A percentile compares a stretch with the other conserved stretches of the same genome.
Conservation (phyloP, 2,888 invertebrate genomes). For the Rhimphoctona megacephalus region DNA sequence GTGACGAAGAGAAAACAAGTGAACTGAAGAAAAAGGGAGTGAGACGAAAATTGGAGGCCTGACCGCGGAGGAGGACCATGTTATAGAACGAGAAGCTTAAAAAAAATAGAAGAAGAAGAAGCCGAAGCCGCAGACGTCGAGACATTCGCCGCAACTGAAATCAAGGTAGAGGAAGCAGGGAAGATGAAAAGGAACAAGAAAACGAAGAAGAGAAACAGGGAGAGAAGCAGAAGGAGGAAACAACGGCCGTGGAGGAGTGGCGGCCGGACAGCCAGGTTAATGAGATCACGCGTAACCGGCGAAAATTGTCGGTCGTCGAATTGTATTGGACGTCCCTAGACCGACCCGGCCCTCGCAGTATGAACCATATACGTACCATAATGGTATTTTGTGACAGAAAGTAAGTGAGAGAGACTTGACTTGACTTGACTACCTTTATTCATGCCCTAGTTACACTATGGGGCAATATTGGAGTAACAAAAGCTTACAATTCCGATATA, state of each 20-base stretch:
- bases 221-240: constrained; percentile 38
- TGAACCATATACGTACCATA: constrained; percentile 62
- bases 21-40: neutral
- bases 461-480: no score
- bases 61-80: constrained; percentile 55
- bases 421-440: no score
- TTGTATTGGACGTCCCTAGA: constrained; percentile 80
- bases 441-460: no score
- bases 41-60: constrained; percentile 40
- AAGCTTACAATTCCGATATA: no score
- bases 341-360: constrained; percentile 65
- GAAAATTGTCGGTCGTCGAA: constrained; percentile 83
- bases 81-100: constrained; percentile 54
- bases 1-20: constrained; percentile 43
- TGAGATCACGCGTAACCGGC: constrained; percentile 85
- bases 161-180: constrained; percentile 38
- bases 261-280: constrained; percentile 80
- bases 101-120: constrained; percentile 45
- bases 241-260: constrained; percentile 67
- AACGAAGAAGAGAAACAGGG: constrained; percentile 35
- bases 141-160: constrained; percentile 42
- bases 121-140: constrained; percentile 45
- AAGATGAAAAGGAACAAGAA: constrained; percentile 55
- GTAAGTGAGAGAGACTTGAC: constrained; percentile 32
- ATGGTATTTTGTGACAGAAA: constrained; percentile 22